Percentiles rank a stretch among this genome's conserved stretches.
Evolutionary conservation across 53 echinoderm and acorn worm species (phyloP).

Genomic region (Stichopus horrens): DNA sequence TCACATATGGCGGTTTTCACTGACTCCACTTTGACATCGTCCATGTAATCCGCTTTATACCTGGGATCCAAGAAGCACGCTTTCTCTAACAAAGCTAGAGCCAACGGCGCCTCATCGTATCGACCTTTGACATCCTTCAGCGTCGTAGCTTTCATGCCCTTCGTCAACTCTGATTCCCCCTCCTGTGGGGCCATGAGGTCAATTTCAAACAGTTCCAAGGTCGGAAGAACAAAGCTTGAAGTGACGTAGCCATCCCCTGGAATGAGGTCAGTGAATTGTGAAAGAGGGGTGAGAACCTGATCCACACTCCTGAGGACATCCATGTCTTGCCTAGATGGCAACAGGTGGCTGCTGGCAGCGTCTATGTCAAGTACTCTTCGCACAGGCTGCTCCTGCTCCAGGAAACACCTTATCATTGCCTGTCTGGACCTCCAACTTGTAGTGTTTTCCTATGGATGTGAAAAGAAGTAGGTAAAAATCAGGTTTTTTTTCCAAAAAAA

Average conservation of each 20-base stretch:
- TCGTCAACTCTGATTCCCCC: conserved; percentile 12
- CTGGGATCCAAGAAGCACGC: conserved; percentile 50
- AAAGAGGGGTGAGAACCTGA: conserved; percentile 9
- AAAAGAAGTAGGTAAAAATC: not conserved
- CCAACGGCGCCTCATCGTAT: not conserved
- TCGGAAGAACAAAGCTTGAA: not conserved
- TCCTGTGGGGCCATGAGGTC: not conserved
- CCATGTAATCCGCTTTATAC: conserved; percentile 23
- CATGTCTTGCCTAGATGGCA: conserved; percentile 51
- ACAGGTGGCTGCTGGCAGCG: not conserved
- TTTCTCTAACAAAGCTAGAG: not conserved
- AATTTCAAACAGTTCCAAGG: not conserved
- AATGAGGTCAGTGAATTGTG: conserved; percentile 50
- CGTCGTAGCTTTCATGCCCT: conserved; percentile 9
- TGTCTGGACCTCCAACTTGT: conserved; percentile 58
- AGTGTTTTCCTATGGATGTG: conserved; percentile 13
- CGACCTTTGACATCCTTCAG: conserved; percentile 3
- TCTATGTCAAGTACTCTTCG: not conserved
- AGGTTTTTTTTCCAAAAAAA: not conserved
- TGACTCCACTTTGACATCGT: not conserved
- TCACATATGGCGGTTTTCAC: not conserved
- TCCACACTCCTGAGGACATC: not conserved
- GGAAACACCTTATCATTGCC: conserved; percentile 34
- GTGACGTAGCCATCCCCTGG: conserved; percentile 44
- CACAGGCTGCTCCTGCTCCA: conserved; percentile 44